Percentiles rank a stretch among this genome's conserved stretches.
These are phyloP conservation scores for Scomber japonicus DNA, from an alignment of 2,113 vertebrate genomes.

Conservation along the genomic window DNA sequence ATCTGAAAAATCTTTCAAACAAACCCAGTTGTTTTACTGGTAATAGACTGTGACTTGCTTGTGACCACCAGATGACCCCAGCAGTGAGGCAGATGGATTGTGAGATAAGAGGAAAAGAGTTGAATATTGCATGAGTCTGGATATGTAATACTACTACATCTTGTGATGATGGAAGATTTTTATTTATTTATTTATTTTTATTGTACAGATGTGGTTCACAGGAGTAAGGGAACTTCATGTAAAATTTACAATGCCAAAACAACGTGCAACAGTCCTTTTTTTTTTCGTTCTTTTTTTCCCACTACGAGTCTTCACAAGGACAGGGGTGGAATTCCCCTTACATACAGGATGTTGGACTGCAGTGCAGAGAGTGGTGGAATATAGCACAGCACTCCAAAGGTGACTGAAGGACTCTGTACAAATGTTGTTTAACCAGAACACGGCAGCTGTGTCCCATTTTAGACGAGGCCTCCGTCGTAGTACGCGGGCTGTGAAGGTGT, in stretches of 20 bases:
- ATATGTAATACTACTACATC: conserved; percentile 9
- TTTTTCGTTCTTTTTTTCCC: not conserved
- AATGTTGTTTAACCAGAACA: conserved; percentile 16
- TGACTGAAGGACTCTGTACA: conserved; percentile 4
- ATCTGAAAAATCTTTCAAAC: too few species aligned
- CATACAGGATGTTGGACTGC: conserved; percentile 46
- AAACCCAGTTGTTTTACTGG: not conserved
- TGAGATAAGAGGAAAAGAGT: conserved; percentile 29
- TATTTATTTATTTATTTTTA: not conserved
- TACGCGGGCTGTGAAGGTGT: not conserved
- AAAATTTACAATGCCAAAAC: conserved; percentile 8
- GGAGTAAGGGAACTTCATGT: conserved; percentile 26
- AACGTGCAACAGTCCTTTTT: conserved; percentile 15
- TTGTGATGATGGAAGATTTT: conserved; percentile 20
- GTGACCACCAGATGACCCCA: conserved; percentile 59
- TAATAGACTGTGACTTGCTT: not conserved
- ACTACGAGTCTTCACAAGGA: conserved; percentile 11
- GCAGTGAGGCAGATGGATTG: conserved; percentile 44
- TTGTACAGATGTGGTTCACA: not conserved
- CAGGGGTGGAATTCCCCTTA: conserved; percentile 61
- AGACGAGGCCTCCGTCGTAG: not conserved
- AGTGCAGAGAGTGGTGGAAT: conserved; percentile 2
- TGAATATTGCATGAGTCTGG: conserved; percentile 62
- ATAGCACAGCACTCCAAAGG: conserved; percentile 15
- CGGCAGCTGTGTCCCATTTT: conserved; percentile 31